Conservation (phyloP, 2,113 vertebrate genomes). For the Burhinus oedicnemus region DNA sequence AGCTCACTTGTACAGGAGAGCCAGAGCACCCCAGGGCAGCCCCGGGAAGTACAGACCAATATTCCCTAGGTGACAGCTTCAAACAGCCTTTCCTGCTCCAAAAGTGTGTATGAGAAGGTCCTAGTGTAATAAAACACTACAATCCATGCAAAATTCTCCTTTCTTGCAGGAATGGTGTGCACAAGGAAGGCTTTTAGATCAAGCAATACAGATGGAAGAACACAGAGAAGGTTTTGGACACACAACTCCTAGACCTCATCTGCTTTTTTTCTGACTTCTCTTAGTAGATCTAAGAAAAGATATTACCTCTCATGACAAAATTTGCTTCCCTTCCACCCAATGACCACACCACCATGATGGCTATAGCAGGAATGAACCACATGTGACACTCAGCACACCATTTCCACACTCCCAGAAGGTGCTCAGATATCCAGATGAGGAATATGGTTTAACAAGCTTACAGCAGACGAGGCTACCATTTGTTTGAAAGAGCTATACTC, state of each 20-base stretch:
- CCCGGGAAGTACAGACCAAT: accelerated
- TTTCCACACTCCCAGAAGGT: background rate
- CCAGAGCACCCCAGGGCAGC: background rate
- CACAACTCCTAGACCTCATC: background rate
- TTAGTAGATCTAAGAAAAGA: background rate
- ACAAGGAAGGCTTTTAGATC: background rate
- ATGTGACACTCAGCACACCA: background rate
- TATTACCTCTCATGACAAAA: background rate
- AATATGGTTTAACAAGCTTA: background rate
- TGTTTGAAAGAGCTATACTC: background rate
- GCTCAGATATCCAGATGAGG: background rate
- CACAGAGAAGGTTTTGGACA: background rate
- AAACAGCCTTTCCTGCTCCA: background rate
- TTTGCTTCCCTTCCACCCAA: background rate
- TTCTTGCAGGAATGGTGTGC: background rate
- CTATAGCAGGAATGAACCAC: background rate
- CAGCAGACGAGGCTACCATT: background rate
- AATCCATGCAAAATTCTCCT: background rate
- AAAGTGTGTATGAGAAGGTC: background rate
- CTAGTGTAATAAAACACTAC: background rate
- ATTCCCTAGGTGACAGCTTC: background rate
- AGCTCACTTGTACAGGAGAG: background rate
- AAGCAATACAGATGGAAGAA: background rate
- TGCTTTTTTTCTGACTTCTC: background rate
- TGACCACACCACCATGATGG: too few species aligned